Evolutionary conservation across 2,888 invertebrate species (phyloP), one percentile per base, ranked within the genome.

Genomic region (Baronia brevicornis): DNA sequence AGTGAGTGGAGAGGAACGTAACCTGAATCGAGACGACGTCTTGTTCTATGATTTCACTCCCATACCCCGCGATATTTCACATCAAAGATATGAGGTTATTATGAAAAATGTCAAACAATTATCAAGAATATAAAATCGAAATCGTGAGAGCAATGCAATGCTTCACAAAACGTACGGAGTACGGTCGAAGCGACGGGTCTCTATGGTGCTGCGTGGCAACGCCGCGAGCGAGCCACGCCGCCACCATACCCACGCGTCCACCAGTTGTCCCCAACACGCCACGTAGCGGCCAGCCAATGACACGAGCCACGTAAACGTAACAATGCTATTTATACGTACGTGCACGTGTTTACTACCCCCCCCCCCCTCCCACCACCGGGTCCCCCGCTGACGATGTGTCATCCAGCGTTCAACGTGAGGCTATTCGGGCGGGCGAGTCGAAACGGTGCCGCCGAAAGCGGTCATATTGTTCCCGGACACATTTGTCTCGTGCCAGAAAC

Each of bases 251-350:
- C n/a, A n/a, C n/a, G n/a, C n/a, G n/a, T n/a, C n/a, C n/a, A n/a
- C n/a, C n/a, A n/a, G n/a, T n/a, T n/a, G n/a, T n/a, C 17, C 21
- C 5, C n/a, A 7, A n/a, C n/a, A n/a, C 39, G 54, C 67, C 60
- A 52, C 61, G 58, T 48, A 51, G 54, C 49, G 48, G 45, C 52
- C 60, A 60, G 46, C 49, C 63, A 64, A 54, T 78, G 79, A 79
- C 79, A 79, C 79, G 52, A 62, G 58, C 71, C 71, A 80, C 80
- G 78, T 75, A 73, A 62, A 65, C 68, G 54, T 54, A 68, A 71
- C 70, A 67, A 70, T 66, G 69, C 78, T 78, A 78, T 78, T 78
- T 73, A 75, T 79, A 74, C 54, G 50, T 72, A 69, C 72, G 70
- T 60, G 68, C 57, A 59, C 64, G 63, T 61, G 78, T 80, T 82